A percentile compares a stretch with the other conserved stretches of the same genome.
phyloP scores from a whole-genome alignment of 2,113 vertebrate genomes.

The Trinectes maculatus region DNA sequence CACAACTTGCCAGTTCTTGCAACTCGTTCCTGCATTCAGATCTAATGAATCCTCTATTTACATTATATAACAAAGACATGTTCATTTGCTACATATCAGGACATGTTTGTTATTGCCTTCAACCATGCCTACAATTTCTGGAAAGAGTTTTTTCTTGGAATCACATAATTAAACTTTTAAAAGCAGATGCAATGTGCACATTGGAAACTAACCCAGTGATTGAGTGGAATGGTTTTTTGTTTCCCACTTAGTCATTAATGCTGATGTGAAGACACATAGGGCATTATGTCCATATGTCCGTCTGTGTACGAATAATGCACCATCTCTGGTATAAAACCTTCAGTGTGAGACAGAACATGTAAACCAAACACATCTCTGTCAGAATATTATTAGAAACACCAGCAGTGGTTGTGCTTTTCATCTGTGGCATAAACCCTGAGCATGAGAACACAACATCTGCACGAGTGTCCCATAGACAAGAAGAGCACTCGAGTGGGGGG shows the following conservation, averaged over 20 bases:
- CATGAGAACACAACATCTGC: conserved; percentile 3
- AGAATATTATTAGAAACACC: neutral
- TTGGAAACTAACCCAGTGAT: too few species aligned
- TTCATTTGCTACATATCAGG: neutral
- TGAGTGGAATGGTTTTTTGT: too few species aligned
- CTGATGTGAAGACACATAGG: too few species aligned
- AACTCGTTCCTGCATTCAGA: neutral
- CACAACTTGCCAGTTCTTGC: conserved; percentile 24
- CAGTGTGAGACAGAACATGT: neutral
- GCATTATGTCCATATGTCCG: neutral
- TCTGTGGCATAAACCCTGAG: neutral
- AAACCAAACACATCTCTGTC: conserved; percentile 7
- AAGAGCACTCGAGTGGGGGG: neutral
- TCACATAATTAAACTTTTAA: too few species aligned
- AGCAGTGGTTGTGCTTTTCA: conserved; percentile 1
- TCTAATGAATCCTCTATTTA: conserved; percentile 18
- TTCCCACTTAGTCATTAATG: too few species aligned
- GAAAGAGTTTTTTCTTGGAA: too few species aligned
- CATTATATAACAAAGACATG: neutral
- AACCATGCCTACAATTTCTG: too few species aligned
- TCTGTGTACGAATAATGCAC: neutral
- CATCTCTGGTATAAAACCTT: neutral
- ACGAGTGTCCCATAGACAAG: neutral
- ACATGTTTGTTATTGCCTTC: too few species aligned
- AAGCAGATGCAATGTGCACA: too few species aligned